Conservation (phyloP, 1,140 invertebrate genomes). For the Drosophila tsacasi region DNA sequence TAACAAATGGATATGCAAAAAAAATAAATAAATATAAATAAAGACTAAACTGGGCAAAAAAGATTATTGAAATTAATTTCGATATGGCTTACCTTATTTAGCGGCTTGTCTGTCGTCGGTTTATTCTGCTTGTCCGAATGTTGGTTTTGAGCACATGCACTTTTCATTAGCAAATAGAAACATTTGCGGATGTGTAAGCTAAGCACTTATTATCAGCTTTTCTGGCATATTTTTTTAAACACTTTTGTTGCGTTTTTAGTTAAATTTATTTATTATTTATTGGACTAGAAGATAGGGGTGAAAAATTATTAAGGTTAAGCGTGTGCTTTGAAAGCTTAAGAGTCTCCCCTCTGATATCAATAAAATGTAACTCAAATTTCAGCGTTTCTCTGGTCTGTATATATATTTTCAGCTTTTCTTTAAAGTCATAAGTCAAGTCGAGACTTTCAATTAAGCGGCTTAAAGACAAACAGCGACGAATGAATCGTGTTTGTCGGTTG, state of each 20-base stretch:
- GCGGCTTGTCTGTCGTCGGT: constrained; percentile 1
- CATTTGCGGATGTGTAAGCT: constrained; percentile 10
- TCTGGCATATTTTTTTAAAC: neutral
- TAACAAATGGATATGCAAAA: constrained; percentile 48
- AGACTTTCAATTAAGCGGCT: constrained; percentile 82
- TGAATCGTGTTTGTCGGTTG: constrained; percentile 41
- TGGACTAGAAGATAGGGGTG: constrained; percentile 15
- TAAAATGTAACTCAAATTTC: constrained; percentile 24
- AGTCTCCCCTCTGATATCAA: constrained; percentile 1
- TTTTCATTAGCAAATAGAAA: constrained; percentile 18
- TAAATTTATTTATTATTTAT: neutral
- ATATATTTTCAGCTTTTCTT: constrained; percentile 48
- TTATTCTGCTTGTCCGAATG: constrained; percentile 2
- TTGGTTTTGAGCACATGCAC: constrained; percentile 54
- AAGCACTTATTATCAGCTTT: neutral
- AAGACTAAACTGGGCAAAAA: constrained; percentile 19
- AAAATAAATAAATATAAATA: constrained; percentile 22
- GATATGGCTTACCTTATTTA: constrained; percentile 34
- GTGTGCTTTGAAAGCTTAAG: constrained; percentile 31
- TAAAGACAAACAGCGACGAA: constrained; percentile 58
- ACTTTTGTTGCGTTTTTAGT: constrained; percentile 24
- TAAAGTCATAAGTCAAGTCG: constrained; percentile 79
- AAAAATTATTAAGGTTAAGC: neutral
- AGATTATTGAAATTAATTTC: constrained; percentile 28
- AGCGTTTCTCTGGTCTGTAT: neutral